Conservation (phyloP, 2,888 invertebrate genomes). For the Slavum lentiscoides region DNA sequence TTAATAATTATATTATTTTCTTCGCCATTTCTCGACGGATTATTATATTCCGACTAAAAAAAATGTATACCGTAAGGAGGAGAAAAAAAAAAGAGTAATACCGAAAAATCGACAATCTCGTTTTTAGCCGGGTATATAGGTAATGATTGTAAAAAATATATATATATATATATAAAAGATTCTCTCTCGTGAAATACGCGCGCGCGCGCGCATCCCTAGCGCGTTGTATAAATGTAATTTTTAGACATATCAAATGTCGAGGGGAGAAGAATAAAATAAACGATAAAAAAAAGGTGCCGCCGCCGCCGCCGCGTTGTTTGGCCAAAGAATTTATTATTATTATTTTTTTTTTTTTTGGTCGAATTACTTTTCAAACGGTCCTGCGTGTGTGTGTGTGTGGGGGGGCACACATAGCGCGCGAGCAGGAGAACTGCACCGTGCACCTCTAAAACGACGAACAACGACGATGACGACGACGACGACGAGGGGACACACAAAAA, state of each 20-base stretch:
- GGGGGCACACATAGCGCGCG: neutral
- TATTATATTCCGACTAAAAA: too few relatives aligned
- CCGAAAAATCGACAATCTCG: too few relatives aligned
- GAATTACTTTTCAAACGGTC: conserved; percentile 50
- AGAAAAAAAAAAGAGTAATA: too few relatives aligned
- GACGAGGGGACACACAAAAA: conserved; percentile 25
- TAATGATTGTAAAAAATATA: neutral
- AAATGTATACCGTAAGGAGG: too few relatives aligned
- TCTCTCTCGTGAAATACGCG: neutral
- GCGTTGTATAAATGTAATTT: conserved; percentile 30
- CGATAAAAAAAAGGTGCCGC: conserved; percentile 38
- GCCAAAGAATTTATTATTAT: conserved; percentile 42
- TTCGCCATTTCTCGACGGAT: conserved; percentile 2
- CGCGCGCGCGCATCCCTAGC: neutral
- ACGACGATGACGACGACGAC: conserved; percentile 1
- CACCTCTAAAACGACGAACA: neutral
- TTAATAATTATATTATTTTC: conserved; percentile 19
- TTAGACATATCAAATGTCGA: conserved; percentile 47
- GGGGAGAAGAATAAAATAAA: conserved; percentile 31
- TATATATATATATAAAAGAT: too few relatives aligned
- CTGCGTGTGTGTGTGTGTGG: neutral
- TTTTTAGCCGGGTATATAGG: too few relatives aligned
- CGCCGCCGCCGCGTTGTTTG: conserved; percentile 44
- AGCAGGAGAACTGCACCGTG: neutral
- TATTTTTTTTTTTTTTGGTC: conserved; percentile 30